Base-by-base conservation (phyloP, 2,888 invertebrate species). In the Adineta ricciae region DNA sequence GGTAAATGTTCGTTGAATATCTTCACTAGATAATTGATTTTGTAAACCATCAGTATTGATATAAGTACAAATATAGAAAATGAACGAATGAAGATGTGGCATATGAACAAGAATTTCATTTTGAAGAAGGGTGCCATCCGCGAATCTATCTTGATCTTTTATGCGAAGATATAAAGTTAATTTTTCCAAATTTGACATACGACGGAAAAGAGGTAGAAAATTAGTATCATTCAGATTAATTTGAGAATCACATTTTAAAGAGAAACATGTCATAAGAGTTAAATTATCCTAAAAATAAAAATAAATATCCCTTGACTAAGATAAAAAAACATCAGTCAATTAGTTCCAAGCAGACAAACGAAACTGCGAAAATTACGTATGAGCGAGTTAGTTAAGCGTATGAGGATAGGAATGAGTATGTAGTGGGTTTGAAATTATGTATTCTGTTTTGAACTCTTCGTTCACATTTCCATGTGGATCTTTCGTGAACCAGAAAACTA, bases 61-160 rank as follows among this genome's bases (percentile, higher is more conserved):
- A 64, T 1, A 32, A 32, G 64, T n/a, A 2, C 32, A 32, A 32
- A 64, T 64, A 64, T 64, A 64, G 32, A 64, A 64, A 27, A 9
- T 64, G 56, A 64, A 64, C 27, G 56, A 27, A 64, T 64, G 56
- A 64, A 64, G 56, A 27, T 27, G 56, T 64, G 56, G 27, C 56
- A 64, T 64, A 64, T 11, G 27, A 64, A 64, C 27, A 64, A 64
- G 64, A 64, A 64, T 64, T 64, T 64, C 64, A 64, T 64, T 64
- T 32, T 64, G 64, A 64, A 64, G 64, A 32, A 32, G 16, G 32
- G 64, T 64, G 32, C 27, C 64, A 64, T 64, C 64, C 14, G 32
- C 64, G 32, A 64, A 64, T 27, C 64, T 64, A 64, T 27, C 64
- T 64, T 32, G 64, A 64, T 21, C 16, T 32, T 64, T 16, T 32